Percentiles rank a stretch among this genome's conserved stretches.
Conservation (phyloP, 2,888 invertebrate species). For the Eupithecia exiguata region DNA sequence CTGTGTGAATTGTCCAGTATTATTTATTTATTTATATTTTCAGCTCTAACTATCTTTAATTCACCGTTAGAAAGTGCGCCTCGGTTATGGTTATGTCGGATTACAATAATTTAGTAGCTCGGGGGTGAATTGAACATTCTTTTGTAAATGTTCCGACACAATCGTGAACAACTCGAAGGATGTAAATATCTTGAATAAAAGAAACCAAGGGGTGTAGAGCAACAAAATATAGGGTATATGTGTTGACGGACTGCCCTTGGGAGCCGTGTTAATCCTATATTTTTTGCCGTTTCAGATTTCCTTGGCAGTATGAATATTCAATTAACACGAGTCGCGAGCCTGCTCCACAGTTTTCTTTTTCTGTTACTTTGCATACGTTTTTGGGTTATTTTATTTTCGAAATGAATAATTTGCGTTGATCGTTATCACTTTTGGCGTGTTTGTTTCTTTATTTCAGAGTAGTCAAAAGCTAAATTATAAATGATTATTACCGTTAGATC, state of each 20-base stretch:
- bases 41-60: background rate
- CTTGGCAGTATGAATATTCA: conserved; percentile 40
- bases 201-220: conserved; percentile 44
- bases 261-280: conserved; percentile 49
- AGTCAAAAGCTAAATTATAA: background rate
- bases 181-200: conserved; percentile 48
- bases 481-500: too few species aligned
- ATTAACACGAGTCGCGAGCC: conserved; percentile 31
- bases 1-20: too few species aligned
- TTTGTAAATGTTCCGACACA: conserved; percentile 19
- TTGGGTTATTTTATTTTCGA: conserved; percentile 7
- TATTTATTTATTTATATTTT: too few species aligned
- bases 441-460: background rate
- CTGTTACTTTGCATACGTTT: conserved; percentile 18
- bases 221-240: conserved; percentile 45
- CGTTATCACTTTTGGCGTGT: background rate
- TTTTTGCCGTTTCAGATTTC: conserved; percentile 41
- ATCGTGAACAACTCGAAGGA: conserved; percentile 36
- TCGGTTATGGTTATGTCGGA: background rate
- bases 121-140: background rate
- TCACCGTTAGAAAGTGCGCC: background rate
- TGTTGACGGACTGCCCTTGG: conserved; percentile 49
- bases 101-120: conserved; percentile 1
- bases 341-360: conserved; percentile 17
- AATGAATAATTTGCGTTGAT: background rate